Base-by-base conservation (phyloP, 1,140 invertebrate species). In the Zaprionus taronus region DNA sequence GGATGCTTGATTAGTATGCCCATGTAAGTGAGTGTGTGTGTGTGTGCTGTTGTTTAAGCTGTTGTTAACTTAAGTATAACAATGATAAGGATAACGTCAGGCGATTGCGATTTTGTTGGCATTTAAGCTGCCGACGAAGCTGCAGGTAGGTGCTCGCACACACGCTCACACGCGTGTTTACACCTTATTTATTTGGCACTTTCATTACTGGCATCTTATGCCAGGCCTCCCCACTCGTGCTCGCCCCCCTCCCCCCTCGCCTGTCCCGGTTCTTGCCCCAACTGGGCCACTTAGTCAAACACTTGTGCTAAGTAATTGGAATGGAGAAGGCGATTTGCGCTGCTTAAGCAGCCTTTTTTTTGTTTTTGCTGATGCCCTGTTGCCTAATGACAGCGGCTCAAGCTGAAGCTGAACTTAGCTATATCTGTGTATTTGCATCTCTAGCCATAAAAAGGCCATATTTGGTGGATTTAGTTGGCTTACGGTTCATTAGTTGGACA, bases 61-160 rank as follows among this genome's bases (percentile, higher is more conserved):
- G 84, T 76, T 87, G 84, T 87, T 87, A 87, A 89, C 84, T 89
- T 87, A 89, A 89, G 83, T 87, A 87, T 89, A 83, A 87, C 84
- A 87, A 87, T 87, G 84, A 87, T 87, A 84, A 87, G 84, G 84
- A 87, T 87, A 87, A 89, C 81, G 74, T 83, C 63, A 69, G 84
- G 67, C 78, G 70, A 83, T 87, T 77, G 77, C 62, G 75, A 77
- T 77, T 80, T 80, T 68, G 64, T 80, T 77, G 69, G 60, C 75
- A 77, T 72, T 80, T 68, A 77, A 77, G 77, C 64, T 77, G 55
- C 76, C 80, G 66, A 60, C 68, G 51, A 41, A 61, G 44, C 74
- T 72, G 51, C 41, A 61, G 67, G 56, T 36, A 34, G 20, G 28
- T 41, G 64, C 61, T 66, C 56, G 56, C 60, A 24, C 41, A 22